These are phyloP conservation scores for Metopia argyrocephala DNA, from an alignment of 2,888 invertebrate genomes.

Conservation along the genomic window DNA sequence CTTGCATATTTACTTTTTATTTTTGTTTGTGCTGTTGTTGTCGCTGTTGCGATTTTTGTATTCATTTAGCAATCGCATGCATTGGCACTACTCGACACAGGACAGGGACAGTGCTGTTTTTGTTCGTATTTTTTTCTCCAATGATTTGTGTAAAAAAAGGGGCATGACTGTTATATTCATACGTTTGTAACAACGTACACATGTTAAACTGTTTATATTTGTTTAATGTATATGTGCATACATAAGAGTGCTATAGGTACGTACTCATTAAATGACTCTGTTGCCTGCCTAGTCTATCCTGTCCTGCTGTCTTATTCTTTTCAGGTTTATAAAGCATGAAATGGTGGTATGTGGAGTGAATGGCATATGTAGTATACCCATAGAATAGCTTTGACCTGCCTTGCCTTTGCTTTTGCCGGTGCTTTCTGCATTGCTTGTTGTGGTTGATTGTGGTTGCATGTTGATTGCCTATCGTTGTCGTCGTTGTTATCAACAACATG, in stretches of 20 bases:
- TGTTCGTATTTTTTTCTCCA: constrained; percentile 35
- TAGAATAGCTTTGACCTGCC: neutral
- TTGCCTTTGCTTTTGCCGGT: constrained; percentile 1
- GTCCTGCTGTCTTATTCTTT: neutral
- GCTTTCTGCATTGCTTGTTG: constrained; percentile 43
- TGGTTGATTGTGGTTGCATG: constrained; percentile 63
- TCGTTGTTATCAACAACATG: constrained; percentile 37
- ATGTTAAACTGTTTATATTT: neutral
- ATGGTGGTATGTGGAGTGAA: neutral
- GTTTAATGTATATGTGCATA: neutral
- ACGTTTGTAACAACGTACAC: constrained; percentile 23
- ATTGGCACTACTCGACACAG: neutral
- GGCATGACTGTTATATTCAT: constrained; percentile 56
- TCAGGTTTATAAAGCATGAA: neutral
- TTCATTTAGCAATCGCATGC: constrained; percentile 35
- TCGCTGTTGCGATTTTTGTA: constrained; percentile 6
- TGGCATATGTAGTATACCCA: neutral
- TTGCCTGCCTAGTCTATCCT: constrained; percentile 15
- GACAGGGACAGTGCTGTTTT: constrained; percentile 18
- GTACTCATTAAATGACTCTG: neutral
- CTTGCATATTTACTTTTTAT: neutral
- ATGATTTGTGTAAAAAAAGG: constrained; percentile 27
- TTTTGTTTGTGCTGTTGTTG: constrained; percentile 16
- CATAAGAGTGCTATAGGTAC: neutral
- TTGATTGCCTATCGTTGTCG: constrained; percentile 61